These are phyloP conservation scores for Rhabdomys dilectus DNA, from an alignment of 2,113 vertebrate species.

Conservation along the genomic window DNA sequence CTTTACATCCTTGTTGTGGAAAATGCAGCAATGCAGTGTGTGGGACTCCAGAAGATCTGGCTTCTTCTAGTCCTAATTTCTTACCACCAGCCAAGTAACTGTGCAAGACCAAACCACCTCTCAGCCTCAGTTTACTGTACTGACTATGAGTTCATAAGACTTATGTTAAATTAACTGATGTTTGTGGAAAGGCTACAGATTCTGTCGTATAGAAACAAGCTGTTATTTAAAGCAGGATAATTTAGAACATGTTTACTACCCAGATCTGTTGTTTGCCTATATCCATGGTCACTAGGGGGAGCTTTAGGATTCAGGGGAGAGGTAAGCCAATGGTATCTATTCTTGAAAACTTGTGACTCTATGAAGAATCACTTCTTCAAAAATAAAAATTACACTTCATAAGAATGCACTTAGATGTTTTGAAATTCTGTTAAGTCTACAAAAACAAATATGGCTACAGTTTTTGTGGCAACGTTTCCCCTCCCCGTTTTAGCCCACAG, in stretches of 20 bases:
- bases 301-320: conserved; percentile 71
- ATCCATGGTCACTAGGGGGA: conserved; percentile 73
- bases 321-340: neutral
- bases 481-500: neutral
- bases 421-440: neutral
- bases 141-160: neutral
- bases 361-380: neutral
- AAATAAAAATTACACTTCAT: conserved; percentile 18
- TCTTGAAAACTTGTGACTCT: conserved; percentile 20
- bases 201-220: neutral
- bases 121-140: conserved; percentile 14
- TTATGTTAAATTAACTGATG: neutral
- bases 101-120: neutral
- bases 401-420: neutral
- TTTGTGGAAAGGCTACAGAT: neutral
- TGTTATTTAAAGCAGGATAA: neutral
- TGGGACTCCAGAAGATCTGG: neutral
- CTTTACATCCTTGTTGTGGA: neutral
- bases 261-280: neutral
- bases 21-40: neutral
- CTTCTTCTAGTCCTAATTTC: neutral
- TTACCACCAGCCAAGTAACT: neutral
- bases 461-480: neutral
- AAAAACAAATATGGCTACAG: neutral
- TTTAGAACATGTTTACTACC: neutral